Conservation (phyloP, 1,140 invertebrate genomes). For the Drosophila santomea region DNA sequence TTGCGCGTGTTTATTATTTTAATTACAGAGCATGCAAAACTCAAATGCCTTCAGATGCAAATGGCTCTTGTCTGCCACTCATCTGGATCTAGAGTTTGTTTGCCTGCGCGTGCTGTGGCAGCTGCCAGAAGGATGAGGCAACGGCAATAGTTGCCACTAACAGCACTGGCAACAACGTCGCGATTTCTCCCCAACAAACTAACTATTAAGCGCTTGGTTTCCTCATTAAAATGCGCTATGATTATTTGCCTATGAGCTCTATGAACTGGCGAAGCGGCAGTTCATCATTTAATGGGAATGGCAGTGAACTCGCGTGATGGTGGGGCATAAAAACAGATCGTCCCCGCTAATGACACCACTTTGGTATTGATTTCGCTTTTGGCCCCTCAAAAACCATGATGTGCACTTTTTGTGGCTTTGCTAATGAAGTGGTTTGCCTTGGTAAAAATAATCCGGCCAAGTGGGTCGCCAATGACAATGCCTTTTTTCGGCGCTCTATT, state of each 20-base stretch:
- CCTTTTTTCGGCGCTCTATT: slow-evolving; percentile 37
- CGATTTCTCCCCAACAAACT: slow-evolving; percentile 26
- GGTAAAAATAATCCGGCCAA: slow-evolving; percentile 42
- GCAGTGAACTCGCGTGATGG: slow-evolving; percentile 19
- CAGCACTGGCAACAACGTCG: neutral
- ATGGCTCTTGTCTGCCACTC: slow-evolving; percentile 48
- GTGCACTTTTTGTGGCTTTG: slow-evolving; percentile 64
- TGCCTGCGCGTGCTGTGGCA: slow-evolving; percentile 52
- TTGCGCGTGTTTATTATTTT: slow-evolving; percentile 82
- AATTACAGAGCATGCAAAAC: slow-evolving; percentile 70
- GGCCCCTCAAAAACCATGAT: slow-evolving; percentile 43
- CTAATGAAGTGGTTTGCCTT: slow-evolving; percentile 65
- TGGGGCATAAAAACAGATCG: slow-evolving; percentile 27
- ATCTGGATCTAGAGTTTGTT: slow-evolving; percentile 24
- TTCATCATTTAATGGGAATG: slow-evolving; percentile 43
- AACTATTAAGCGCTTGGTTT: slow-evolving; percentile 74
- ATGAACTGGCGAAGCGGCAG: slow-evolving; percentile 14
- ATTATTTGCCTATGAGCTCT: slow-evolving; percentile 72
- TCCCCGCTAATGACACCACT: slow-evolving; percentile 59
- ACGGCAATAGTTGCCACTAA: slow-evolving; percentile 1
- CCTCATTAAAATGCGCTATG: slow-evolving; percentile 74
- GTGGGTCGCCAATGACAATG: slow-evolving; percentile 49
- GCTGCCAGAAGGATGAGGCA: slow-evolving; percentile 42
- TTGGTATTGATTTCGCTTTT: slow-evolving; percentile 46
- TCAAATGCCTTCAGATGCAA: slow-evolving; percentile 67